These are phyloP conservation scores for Melanotaenia duboulayi DNA, from an alignment of 2,113 vertebrate species.

Conservation along the genomic window DNA sequence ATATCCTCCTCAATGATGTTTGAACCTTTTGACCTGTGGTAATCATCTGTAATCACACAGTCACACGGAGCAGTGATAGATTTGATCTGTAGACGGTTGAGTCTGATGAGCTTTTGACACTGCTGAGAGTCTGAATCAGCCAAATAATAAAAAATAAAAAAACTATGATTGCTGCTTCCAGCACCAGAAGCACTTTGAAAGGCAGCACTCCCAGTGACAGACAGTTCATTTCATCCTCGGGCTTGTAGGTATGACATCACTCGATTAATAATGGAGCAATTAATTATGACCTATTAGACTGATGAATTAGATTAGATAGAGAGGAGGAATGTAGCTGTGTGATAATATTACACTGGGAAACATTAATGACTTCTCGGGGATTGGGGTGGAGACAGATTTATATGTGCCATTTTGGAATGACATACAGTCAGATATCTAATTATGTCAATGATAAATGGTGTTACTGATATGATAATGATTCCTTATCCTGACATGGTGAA, in stretches of 20 bases:
- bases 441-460: conserved; percentile 63
- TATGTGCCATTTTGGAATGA: conserved; percentile 58
- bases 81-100: conserved; percentile 47
- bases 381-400: conserved; percentile 34
- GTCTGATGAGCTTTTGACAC: conserved; percentile 67
- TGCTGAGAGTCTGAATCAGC: conserved; percentile 9
- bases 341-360: conserved; percentile 74
- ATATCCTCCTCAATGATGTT: conserved; percentile 76
- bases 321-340: conserved; percentile 62
- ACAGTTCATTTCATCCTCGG: conserved; percentile 66
- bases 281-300: conserved; percentile 81
- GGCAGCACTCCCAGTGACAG: conserved; percentile 49
- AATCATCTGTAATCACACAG: conserved; percentile 68
- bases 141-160: conserved; percentile 25
- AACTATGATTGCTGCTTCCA: not conserved
- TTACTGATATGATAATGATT: conserved; percentile 66
- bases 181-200: not conserved
- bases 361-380: conserved; percentile 72
- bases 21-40: conserved; percentile 72
- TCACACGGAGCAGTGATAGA: conserved; percentile 52
- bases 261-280: conserved; percentile 80
- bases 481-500: conserved; percentile 10
- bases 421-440: conserved; percentile 60
- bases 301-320: conserved; percentile 79
- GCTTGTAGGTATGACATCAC: conserved; percentile 76